Evolutionary conservation across 2,888 invertebrate genomes (phyloP), one percentile per base, ranked within the genome.

Genomic region (Drosophila prolongata): DNA sequence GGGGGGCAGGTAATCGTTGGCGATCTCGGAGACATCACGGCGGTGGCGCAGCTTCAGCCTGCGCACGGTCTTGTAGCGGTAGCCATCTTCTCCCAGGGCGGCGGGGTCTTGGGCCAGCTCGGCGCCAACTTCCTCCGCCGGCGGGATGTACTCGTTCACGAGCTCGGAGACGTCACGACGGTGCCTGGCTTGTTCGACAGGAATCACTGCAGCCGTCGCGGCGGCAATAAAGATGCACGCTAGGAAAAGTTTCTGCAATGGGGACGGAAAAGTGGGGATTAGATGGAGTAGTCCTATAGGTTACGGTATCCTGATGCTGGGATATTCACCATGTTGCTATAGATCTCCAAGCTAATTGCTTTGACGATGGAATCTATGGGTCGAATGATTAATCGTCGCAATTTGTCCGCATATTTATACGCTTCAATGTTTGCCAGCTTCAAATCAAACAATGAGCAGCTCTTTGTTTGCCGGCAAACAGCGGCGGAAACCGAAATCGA

Each of bases 121-220:
- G 43, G 59, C 44, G 8, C 52, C 76, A 76, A 77, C 83, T 71
- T 62, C 77, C 47, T 79, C 85, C 46, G 44, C 27, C 37, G 88
- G 88, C 55, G 90, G 88, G 40, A 90, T 55, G 52, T 90, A 88
- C 70, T 89, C 89, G 58, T 86, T 77, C 35, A 75, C 82, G 52
- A 83, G 68, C 50, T 85, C 89, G 6, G 82, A 76, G 27, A 90
- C 89, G 81, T 90, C 91, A 56, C 89, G 82, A 76, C 89, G 90
- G 67, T 89, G 87, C 77, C 90, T 90, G 80, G 80, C 62, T 78
- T 87, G 89, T 81, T 90, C 84, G 77, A 83, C 80, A 69, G 87
- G 90, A 76, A 90, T 77, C 80, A 80, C 84, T 80, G 91, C 90
- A 77, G 91, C 90, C 78, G 89, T 80, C 78, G 85, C 89, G 54